Percentiles rank a stretch among this genome's conserved stretches.
These are phyloP conservation scores for Halictus ligatus DNA, from an alignment of 2,888 invertebrate genomes.

Conservation along the genomic window DNA sequence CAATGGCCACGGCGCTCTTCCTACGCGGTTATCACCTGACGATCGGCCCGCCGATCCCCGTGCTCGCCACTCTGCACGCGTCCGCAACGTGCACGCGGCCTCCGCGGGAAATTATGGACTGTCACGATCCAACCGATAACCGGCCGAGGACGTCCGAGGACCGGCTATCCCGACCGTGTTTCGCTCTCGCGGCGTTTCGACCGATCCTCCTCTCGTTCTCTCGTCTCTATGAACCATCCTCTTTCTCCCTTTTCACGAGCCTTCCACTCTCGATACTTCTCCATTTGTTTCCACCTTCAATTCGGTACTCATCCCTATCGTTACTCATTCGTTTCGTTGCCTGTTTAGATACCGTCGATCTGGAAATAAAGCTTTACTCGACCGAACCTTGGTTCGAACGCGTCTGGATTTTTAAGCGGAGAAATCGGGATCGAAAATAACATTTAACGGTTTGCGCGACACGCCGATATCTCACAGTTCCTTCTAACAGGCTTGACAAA, in stretches of 20 bases:
- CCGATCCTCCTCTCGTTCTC: constrained; percentile 24
- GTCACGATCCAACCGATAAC: constrained; percentile 71
- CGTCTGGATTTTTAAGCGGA: not conserved
- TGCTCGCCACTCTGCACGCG: constrained; percentile 54
- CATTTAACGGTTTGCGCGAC: no score
- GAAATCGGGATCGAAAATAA: not conserved
- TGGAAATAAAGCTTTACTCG: not conserved
- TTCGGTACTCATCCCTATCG: not conserved
- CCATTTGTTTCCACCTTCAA: not conserved
- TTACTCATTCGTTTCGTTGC: not conserved
- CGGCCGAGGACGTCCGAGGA: constrained; percentile 56
- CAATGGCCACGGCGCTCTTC: constrained; percentile 68
- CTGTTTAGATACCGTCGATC: not conserved
- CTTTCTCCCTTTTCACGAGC: not conserved
- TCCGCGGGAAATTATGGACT: constrained; percentile 72
- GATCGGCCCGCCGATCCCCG: constrained; percentile 66
- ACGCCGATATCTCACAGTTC: no score
- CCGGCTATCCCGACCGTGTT: constrained; percentile 54
- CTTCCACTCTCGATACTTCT: not conserved
- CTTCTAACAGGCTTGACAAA: no score
- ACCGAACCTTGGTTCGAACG: not conserved
- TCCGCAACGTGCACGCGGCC: constrained; percentile 44
- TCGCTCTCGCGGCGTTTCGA: constrained; percentile 48
- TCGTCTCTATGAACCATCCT: constrained; percentile 19
- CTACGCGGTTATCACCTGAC: constrained; percentile 68